A percentile compares a stretch with the other conserved stretches of the same genome.
Evolutionary conservation across 2,797 vertebrate genomes (phyloP).

Genomic region (Synanceia verrucosa): DNA sequence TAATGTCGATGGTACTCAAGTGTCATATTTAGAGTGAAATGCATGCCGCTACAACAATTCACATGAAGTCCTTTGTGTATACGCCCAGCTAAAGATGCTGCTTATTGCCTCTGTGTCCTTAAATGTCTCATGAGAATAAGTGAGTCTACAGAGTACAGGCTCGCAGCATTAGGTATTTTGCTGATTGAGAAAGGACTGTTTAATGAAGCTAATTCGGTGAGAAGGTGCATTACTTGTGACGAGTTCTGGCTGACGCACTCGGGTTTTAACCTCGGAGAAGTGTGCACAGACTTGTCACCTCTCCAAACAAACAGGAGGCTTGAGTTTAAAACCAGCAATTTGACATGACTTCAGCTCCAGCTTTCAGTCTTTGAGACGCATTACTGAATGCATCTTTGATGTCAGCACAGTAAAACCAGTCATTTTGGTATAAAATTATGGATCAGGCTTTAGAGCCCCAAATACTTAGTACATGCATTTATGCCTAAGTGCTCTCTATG

Average conservation of each 20-base stretch:
- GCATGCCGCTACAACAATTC: background rate
- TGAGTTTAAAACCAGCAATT: slow-evolving; percentile 53
- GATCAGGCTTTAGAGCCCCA: slow-evolving; percentile 8
- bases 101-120: background rate
- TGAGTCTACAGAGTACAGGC: background rate
- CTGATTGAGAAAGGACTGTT: slow-evolving; percentile 4
- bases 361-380: slow-evolving; percentile 7
- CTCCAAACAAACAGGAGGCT: slow-evolving; percentile 33
- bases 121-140: background rate
- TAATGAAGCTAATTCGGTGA: background rate
- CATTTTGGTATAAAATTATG: slow-evolving; percentile 33
- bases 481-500: background rate
- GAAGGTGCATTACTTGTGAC: background rate
- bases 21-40: background rate
- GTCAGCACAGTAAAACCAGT: slow-evolving; percentile 26
- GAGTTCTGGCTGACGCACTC: slow-evolving; percentile 21
- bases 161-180: background rate
- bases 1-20: no score
- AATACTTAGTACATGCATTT: background rate
- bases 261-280: slow-evolving; percentile 23
- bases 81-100: background rate
- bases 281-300: slow-evolving; percentile 28
- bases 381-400: slow-evolving; percentile 19
- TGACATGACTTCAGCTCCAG: slow-evolving; percentile 18
- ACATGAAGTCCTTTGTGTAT: background rate